Base-by-base conservation (phyloP, 2,797 vertebrate species). In the Ptychobarbus kaznakovi region DNA sequence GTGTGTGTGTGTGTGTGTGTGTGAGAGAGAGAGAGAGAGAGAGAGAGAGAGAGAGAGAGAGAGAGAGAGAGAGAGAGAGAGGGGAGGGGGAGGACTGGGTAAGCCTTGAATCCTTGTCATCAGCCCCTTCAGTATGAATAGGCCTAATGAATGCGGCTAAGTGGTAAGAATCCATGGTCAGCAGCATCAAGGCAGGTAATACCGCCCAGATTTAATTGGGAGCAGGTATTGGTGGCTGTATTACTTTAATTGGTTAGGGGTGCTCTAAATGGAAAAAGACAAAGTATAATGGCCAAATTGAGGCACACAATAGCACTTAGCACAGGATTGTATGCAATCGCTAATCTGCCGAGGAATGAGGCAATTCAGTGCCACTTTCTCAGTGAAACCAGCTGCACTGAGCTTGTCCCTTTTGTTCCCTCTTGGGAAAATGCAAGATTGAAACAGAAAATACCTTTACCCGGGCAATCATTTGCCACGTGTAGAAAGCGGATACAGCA, bases 301-400 rank as follows among this genome's bases (percentile, higher is more conserved):
- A 97, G 95, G 95, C 77, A 92, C 96, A 98, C 97, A 98, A 98
- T 97, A 96, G 94, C 94, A 95, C 94, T 95, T 94, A 95, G 92
- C 90, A 80, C 72, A 90, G 96, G 96, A 97, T 97, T 99, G 97
- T 98, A 96, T 97, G 97, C 96, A 96, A 97, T 96, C 93, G 95
- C 97, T 99, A 99, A 99, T 98, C 98, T 98, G 97, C 97, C 95
- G 96, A 97, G 97, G 98, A 99, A 98, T 97, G 98, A 97, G 97
- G 97, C 97, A 97, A 97, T 98, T 98, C 97, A 95, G 96, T 96
- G 97, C 97, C 96, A 97, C 99, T 98, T 98, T 97, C 97, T 98
- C 97, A 97, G 97, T 96, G 96, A 97, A 98, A 98, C 96, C 96
- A 98, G 97, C 94, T 97, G 97, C 96, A 96, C 95, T 95, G 95